Conservation (phyloP, 2,888 invertebrate species). For the Aphodius sticticus region DNA sequence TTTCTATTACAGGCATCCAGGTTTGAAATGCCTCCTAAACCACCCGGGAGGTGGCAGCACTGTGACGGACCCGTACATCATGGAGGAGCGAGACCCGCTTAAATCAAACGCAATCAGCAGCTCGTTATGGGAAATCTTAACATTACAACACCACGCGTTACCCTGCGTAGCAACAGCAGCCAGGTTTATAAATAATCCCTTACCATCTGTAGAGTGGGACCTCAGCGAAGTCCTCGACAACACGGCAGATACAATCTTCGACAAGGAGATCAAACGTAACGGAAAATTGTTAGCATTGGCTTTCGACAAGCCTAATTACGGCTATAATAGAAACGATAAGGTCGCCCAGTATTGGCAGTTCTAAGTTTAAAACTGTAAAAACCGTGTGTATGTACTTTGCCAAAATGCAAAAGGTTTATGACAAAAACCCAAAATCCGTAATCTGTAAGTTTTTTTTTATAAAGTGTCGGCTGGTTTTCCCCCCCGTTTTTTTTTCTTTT, state of each 20-base stretch:
- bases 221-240: conserved; percentile 71
- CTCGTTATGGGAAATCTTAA: conserved; percentile 91
- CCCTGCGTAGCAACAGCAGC: conserved; percentile 79
- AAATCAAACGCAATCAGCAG: conserved; percentile 86
- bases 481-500: neutral
- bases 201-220: conserved; percentile 75
- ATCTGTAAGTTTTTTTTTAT: conserved; percentile 8
- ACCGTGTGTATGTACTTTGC: neutral
- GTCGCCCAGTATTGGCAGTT: conserved; percentile 74
- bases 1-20: conserved; percentile 75
- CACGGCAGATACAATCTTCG: conserved; percentile 74
- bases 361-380: conserved; percentile 11
- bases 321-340: conserved; percentile 67
- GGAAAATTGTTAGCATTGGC: conserved; percentile 78
- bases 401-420: conserved; percentile 35
- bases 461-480: neutral
- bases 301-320: conserved; percentile 75
- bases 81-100: conserved; percentile 81
- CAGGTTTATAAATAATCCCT: conserved; percentile 71
- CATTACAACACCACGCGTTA: conserved; percentile 76
- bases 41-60: conserved; percentile 62
- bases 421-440: conserved; percentile 8
- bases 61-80: conserved; percentile 82
- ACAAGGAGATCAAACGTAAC: conserved; percentile 78
- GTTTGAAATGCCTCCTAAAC: conserved; percentile 73